Evolutionary conservation across 2,888 invertebrate species (phyloP).

Genomic region (Acleris cristana): DNA sequence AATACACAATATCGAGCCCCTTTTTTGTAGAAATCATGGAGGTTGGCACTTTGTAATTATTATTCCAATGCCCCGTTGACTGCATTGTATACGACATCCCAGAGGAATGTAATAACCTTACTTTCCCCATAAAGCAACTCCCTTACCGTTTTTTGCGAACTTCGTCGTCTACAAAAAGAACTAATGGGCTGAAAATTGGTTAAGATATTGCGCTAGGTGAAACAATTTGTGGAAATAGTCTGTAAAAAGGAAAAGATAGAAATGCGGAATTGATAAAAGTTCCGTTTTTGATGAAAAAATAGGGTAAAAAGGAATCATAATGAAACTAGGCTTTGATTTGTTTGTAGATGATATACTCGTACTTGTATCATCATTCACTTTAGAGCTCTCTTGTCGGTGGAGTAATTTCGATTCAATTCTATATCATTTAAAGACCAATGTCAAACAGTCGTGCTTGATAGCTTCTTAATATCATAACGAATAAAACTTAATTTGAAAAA

Average conservation of each 20-base stretch:
- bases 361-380: too few relatives aligned
- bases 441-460: too few relatives aligned
- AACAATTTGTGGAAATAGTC: conserved; percentile 18
- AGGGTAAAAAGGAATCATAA: too few relatives aligned
- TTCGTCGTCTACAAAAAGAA: conserved; percentile 22
- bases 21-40: too few relatives aligned
- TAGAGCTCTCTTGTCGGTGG: too few relatives aligned
- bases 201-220: conserved; percentile 25
- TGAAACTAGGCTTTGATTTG: too few relatives aligned
- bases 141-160: conserved; percentile 13
- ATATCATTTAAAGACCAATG: too few relatives aligned
- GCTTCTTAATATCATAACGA: too few relatives aligned
- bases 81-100: conserved; percentile 17
- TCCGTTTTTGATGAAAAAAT: neutral
- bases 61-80: conserved; percentile 35
- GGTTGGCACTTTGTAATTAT: conserved; percentile 20
- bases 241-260: neutral
- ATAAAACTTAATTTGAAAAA: too few relatives aligned
- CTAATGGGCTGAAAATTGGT: conserved; percentile 31
- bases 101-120: conserved; percentile 25
- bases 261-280: neutral
- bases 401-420: too few relatives aligned
- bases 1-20: too few relatives aligned
- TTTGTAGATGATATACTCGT: too few relatives aligned
- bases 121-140: conserved; percentile 25